phyloP scores from a whole-genome alignment of 2,888 invertebrate species.

The Muschampia plurimacula region DNA sequence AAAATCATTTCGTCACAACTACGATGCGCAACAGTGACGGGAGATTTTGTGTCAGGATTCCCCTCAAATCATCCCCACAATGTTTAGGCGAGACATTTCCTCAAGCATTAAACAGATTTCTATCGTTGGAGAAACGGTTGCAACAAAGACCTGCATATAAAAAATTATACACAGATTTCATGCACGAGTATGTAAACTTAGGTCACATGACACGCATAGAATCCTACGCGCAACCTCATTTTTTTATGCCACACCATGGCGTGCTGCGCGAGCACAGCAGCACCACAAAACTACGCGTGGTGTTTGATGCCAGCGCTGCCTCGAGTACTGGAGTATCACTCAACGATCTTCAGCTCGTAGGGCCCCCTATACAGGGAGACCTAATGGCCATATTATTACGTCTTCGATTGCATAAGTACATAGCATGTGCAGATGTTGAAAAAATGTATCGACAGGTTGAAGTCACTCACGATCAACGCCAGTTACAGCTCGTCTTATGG shows the following conservation, averaged over 20 bases:
- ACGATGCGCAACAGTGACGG: slow-evolving; percentile 38
- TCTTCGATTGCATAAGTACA: neutral
- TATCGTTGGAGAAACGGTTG: slow-evolving; percentile 36
- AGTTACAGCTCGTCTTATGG: neutral
- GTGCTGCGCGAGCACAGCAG: slow-evolving; percentile 40
- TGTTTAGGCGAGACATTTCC: slow-evolving; percentile 37
- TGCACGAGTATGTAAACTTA: slow-evolving; percentile 20
- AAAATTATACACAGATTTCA: slow-evolving; percentile 38
- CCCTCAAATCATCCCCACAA: slow-evolving; percentile 31
- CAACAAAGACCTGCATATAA: slow-evolving; percentile 27
- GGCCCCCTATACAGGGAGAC: neutral
- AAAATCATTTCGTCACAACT: slow-evolving; percentile 32
- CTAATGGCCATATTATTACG: too few species aligned
- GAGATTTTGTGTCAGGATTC: slow-evolving; percentile 41
- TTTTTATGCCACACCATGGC: slow-evolving; percentile 52
- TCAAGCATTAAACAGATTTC: slow-evolving; percentile 16
- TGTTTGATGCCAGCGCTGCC: neutral
- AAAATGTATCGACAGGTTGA: slow-evolving; percentile 1
- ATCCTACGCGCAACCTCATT: slow-evolving; percentile 24
- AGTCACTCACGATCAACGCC: neutral
- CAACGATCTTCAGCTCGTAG: neutral
- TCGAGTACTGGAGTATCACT: neutral
- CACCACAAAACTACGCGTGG: neutral
- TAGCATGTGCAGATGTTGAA: neutral
- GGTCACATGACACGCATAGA: slow-evolving; percentile 30